Base-by-base conservation (phyloP, 92 coral and sea anemone genomes). In the Actinostola sp. region DNA sequence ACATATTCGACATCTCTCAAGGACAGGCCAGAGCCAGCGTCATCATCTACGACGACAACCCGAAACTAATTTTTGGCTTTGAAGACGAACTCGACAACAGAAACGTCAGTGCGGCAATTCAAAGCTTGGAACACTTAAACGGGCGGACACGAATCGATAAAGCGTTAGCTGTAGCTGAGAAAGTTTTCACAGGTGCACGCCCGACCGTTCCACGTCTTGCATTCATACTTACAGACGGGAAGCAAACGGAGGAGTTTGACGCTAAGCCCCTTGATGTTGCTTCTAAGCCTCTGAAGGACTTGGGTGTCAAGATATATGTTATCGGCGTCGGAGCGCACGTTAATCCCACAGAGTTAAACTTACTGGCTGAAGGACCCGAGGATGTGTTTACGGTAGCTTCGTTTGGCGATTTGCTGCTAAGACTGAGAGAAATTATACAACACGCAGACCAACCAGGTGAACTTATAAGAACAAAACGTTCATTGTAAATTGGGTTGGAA, bases 191-290 rank as follows among this genome's bases (percentile, higher is more conserved):
- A 7, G 58, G 79, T 24, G 85, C 95, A 3, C 86, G 98, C 34
- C 92, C 92, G 5, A 84, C 97, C 5, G 97, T 89, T 0, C 98
- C 94, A 0, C 84, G 93, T 44, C 79, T 94, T 45, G 90, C 88
- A 8, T 73, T 94, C 66, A 75, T 94, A 2, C 83, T 94, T 31
- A 83, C 98, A 24, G 97, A 77, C 53, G 93, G 97, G 36, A 83
- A 77, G 62, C 89, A 87, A 33, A 91, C 95, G 2, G 58, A 70
- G n/a, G 92, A 87, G 10, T 80, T 53, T 34, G 98, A 90, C 11
- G 87, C 88, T 28, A 87, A 73, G 63, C 92, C 88, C 53, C 78
- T 94, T 42, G 87, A 73, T 44, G 77, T 75, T 33, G 97, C 94
- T 4, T 84, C 85, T 6, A 66, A 80, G 29, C 97, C 94, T 16